Conservation (phyloP, 2,113 vertebrate genomes). For the Nycticorax nycticorax region DNA sequence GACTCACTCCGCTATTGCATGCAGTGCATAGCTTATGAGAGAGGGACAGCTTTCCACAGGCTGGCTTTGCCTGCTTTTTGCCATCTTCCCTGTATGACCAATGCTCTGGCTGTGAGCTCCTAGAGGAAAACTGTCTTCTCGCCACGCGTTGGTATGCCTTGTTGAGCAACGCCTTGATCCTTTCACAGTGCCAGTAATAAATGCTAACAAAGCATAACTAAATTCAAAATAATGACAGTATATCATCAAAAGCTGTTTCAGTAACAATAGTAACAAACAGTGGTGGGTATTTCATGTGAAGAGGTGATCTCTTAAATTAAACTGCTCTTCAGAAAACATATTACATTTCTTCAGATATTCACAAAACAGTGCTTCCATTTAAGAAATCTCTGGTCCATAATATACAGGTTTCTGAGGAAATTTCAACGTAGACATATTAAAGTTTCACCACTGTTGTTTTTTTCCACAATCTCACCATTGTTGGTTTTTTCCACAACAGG, state of each 20-base stretch:
- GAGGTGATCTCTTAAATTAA: neutral
- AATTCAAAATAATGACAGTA: conserved; percentile 2
- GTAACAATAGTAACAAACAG: neutral
- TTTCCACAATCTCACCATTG: neutral
- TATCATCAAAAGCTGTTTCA: neutral
- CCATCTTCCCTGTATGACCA: neutral
- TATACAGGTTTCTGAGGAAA: neutral
- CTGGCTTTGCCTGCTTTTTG: neutral
- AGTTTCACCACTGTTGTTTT: neutral
- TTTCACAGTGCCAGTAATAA: neutral
- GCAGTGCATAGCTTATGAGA: neutral
- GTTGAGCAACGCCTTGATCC: neutral
- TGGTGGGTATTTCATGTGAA: neutral
- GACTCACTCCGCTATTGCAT: neutral
- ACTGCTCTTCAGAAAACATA: neutral
- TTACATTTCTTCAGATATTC: neutral
- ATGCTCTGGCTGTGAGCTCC: neutral
- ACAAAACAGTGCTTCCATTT: neutral
- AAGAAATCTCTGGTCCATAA: neutral
- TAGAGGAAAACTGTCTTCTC: neutral
- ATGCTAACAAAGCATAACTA: neutral
- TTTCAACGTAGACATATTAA: neutral
- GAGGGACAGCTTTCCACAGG: neutral
- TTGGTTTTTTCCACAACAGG: neutral
- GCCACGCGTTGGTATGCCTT: rapidly evolving